These are phyloP conservation scores for Australoheros scitulus DNA, from an alignment of 2,113 vertebrate genomes.

Conservation along the genomic window DNA sequence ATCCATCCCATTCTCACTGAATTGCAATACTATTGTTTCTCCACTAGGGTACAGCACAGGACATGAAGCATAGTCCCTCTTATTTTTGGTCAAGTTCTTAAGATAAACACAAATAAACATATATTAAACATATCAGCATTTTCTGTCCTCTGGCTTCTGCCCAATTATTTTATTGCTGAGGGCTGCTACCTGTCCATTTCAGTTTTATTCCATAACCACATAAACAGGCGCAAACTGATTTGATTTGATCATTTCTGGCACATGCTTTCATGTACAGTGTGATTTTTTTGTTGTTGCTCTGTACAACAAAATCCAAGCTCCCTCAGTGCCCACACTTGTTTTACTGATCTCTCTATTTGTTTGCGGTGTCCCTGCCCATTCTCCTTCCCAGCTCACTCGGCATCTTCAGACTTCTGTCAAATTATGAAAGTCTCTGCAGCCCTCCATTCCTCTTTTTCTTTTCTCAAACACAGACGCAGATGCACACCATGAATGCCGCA, in stretches of 20 bases:
- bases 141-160: neutral
- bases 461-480: slow-evolving; percentile 21
- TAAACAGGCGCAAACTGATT: neutral
- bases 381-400: slow-evolving; percentile 19
- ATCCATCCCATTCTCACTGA: neutral
- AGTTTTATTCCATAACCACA: neutral
- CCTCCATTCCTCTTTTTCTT: neutral
- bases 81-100: neutral
- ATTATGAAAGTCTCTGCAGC: slow-evolving; percentile 19
- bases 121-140: neutral
- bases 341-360: neutral
- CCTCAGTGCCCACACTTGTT: neutral
- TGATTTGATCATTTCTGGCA: neutral
- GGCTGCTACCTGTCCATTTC: neutral
- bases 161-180: neutral
- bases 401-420: slow-evolving; percentile 17
- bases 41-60: slow-evolving; percentile 42
- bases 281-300: neutral
- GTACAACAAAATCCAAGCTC: neutral
- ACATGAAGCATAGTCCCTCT: neutral
- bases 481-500: slow-evolving; percentile 22
- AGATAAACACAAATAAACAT: neutral
- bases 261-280: neutral
- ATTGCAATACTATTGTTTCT: neutral
- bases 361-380: neutral